Conservation (phyloP, 2,888 invertebrate species). For the Leptopterna dolabrata region DNA sequence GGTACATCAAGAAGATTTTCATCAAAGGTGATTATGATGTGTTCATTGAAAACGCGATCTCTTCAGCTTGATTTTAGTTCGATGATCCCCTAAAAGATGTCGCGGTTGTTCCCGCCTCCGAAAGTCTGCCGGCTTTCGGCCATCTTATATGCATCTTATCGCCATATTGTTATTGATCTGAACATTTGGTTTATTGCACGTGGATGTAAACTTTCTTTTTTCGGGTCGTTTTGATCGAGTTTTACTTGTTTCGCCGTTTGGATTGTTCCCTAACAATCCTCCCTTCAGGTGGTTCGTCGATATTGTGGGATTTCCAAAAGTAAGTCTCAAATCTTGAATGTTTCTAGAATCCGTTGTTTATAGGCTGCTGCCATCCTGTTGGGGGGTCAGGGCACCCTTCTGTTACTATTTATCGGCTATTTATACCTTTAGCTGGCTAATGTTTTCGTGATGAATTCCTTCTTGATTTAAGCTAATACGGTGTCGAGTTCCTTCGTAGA, state of each 20-base stretch:
- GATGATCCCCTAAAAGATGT: background rate
- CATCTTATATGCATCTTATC: conserved; percentile 27
- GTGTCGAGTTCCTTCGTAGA: background rate
- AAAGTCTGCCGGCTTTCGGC: background rate
- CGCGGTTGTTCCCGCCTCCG: background rate
- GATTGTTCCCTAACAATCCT: background rate
- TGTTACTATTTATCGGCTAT: background rate
- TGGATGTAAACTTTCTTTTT: background rate
- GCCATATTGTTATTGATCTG: conserved; percentile 36
- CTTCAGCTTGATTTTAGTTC: background rate
- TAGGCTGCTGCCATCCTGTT: background rate
- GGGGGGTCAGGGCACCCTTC: background rate
- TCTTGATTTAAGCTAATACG: background rate
- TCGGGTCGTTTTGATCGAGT: background rate
- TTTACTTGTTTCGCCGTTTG: background rate
- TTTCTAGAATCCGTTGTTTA: background rate
- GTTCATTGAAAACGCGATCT: no score
- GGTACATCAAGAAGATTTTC: no score
- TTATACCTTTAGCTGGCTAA: conserved; percentile 4
- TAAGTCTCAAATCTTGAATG: background rate
- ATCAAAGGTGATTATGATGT: no score
- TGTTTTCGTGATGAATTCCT: background rate
- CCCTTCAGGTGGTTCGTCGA: background rate
- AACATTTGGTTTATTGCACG: conserved; percentile 14
- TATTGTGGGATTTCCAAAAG: background rate